Percentiles rank a stretch among this genome's conserved stretches.
These are phyloP conservation scores for Laticauda colubrina DNA, from an alignment of 2,113 vertebrate species.

Conservation along the genomic window DNA sequence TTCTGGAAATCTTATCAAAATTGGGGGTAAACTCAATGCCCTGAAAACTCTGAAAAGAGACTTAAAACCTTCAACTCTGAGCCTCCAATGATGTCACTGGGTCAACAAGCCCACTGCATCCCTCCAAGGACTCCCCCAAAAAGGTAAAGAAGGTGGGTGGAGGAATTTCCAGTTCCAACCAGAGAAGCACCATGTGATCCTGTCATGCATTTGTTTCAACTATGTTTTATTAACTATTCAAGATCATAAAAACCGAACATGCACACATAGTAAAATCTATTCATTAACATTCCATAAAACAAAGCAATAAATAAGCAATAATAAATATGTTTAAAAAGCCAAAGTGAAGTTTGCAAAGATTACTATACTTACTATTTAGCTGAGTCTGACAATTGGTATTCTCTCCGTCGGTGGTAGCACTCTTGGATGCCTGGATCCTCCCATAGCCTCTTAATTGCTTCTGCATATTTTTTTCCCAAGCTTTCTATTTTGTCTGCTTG, in stretches of 20 bases:
- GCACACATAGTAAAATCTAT: not conserved
- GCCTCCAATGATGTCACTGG: not conserved
- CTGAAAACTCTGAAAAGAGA: not conserved
- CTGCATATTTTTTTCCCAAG: conserved; percentile 66
- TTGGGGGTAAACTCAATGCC: not conserved
- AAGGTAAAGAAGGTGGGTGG: not conserved
- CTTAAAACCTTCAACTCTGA: not conserved
- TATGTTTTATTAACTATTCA: not conserved
- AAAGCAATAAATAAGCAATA: not conserved
- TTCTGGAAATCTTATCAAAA: not conserved
- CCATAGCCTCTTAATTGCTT: conserved; percentile 79
- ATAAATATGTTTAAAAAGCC: not conserved
- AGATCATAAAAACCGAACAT: not conserved
- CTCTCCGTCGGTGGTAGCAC: conserved; percentile 77
- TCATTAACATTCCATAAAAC: not conserved
- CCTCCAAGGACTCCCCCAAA: not conserved
- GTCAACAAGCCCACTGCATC: not conserved
- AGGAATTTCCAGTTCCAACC: not conserved
- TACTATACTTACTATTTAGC: conserved; percentile 79
- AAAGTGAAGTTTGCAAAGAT: not conserved
- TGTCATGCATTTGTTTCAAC: not conserved
- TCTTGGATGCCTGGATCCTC: conserved; percentile 77
- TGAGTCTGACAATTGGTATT: conserved; percentile 86
- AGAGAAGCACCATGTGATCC: not conserved
- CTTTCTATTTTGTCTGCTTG: conserved; percentile 77